Evolutionary conservation across 2,888 invertebrate species (phyloP), one percentile per base, ranked within the genome.

Genomic region (Eupithecia inturbata): DNA sequence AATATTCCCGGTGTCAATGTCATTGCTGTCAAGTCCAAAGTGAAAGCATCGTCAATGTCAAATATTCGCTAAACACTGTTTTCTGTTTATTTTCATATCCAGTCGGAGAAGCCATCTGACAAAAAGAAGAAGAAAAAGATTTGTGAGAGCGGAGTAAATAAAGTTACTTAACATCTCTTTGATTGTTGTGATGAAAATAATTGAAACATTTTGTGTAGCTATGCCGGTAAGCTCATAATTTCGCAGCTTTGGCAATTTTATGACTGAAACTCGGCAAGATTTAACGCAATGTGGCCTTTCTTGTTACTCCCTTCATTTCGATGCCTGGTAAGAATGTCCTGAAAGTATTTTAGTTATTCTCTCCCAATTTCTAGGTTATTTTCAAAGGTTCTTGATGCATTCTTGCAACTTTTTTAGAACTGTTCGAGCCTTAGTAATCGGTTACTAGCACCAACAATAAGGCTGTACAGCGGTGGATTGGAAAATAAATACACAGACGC

Each of bases 401-500:
- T 57, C 57, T 57, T 14, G 10, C 22, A 22, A 53, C 49, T 53
- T 26, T 87, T 87, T 72, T 82, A 88, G 88, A 80, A 74, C 36
- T 63, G 77, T 7, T 57, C 78, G 4, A 81, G 79, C 62, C 53
- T 72, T 7, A 73, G 64, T 33, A 82, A 81, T 73, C 80, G 82
- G 31, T 63, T 75, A 12, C 53, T 80, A 7, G 28, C 75, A 3
- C 22, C 80, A 16, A 68, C 82, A 16, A 84, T 79, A 77, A 80
- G 83, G 71, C 79, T 79, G 66, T 87, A 82, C 53, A 88, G 85
- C 76, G 80, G 84, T 60, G 80, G 83, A 33, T 73, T 91, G 41
- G 89, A 92, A 70, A 84, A 81, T 36, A 90, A 88, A 80, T 95
- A 93, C 77, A 85, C 87, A 39, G 87, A 89, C n/a, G 80, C 73